Conservation (phyloP, 2,888 invertebrate species). For the Ormyrus thymus region DNA sequence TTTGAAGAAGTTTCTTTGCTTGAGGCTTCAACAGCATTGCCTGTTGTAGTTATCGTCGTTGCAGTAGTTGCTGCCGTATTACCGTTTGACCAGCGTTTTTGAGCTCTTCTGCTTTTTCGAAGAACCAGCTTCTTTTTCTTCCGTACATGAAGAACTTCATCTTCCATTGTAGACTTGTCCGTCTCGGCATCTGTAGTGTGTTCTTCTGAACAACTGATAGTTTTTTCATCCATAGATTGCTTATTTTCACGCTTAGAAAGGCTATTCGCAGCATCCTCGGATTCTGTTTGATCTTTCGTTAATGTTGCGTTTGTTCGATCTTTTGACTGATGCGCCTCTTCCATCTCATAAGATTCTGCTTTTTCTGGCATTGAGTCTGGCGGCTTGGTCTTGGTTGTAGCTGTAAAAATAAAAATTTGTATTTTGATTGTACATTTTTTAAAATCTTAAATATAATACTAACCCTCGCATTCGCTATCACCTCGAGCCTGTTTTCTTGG, state of each 20-base stretch:
- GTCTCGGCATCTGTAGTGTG: constrained; percentile 72
- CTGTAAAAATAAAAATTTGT: constrained; percentile 67
- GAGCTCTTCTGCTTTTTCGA: constrained; percentile 76
- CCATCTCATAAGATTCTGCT: constrained; percentile 44
- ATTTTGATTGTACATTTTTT: background rate
- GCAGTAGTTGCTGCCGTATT: constrained; percentile 40
- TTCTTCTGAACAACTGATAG: constrained; percentile 50
- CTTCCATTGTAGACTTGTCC: constrained; percentile 76
- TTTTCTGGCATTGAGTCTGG: constrained; percentile 73
- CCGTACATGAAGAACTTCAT: constrained; percentile 77
- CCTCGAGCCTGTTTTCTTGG: constrained; percentile 79
- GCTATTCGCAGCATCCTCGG: background rate
- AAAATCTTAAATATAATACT: background rate
- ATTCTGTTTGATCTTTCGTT: constrained; percentile 24
- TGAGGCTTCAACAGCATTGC: constrained; percentile 42
- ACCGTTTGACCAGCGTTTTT: constrained; percentile 67
- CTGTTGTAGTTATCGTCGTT: constrained; percentile 25
- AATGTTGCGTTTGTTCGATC: constrained; percentile 3
- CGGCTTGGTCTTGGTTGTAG: constrained; percentile 77
- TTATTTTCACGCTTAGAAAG: constrained; percentile 24
- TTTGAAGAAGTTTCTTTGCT: constrained; percentile 54
- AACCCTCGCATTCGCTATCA: constrained; percentile 69
- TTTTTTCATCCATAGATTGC: constrained; percentile 42
- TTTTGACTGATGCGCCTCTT: constrained; percentile 31
- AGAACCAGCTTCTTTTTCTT: constrained; percentile 72